These are phyloP conservation scores for Nothocercus julius DNA, from an alignment of 2,113 vertebrate genomes.

Conservation along the genomic window DNA sequence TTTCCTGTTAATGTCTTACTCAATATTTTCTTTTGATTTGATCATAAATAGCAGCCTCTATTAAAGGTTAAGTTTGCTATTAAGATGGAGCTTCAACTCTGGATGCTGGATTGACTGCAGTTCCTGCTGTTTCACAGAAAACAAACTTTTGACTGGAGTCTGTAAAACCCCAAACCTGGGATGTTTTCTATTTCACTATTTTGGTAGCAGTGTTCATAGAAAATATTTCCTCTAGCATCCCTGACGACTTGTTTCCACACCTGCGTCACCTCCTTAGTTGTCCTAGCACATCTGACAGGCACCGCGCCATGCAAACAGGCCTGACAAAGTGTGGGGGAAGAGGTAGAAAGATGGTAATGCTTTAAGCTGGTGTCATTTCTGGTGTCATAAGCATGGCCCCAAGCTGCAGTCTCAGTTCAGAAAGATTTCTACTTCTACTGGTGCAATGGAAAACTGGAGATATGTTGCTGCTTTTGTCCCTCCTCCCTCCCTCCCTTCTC, in stretches of 20 bases:
- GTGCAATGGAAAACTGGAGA: background rate
- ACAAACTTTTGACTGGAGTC: background rate
- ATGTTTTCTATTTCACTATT: conserved; percentile 10
- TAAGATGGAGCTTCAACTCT: background rate
- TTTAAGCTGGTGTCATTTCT: background rate
- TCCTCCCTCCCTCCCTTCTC: background rate
- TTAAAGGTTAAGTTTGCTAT: background rate
- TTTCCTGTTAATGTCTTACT: background rate
- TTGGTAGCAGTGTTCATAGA: conserved; percentile 25
- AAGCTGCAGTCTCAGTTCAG: background rate
- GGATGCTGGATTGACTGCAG: background rate
- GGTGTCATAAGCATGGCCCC: background rate
- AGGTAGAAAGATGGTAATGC: background rate
- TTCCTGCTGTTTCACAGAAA: background rate
- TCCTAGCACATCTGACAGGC: background rate
- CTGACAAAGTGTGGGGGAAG: background rate
- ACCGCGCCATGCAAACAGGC: conserved; percentile 8
- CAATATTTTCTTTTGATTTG: background rate
- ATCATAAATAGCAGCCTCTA: background rate
- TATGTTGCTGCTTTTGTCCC: background rate
- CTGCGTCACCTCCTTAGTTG: conserved; percentile 4
- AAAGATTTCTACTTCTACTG: background rate
- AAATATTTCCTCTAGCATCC: conserved; percentile 32
- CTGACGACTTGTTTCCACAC: background rate
- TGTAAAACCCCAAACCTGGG: background rate